Percentiles rank a stretch among this genome's conserved stretches.
Evolutionary conservation across 1,140 invertebrate genomes (phyloP).

Genomic region (Elysia chlorotica): DNA sequence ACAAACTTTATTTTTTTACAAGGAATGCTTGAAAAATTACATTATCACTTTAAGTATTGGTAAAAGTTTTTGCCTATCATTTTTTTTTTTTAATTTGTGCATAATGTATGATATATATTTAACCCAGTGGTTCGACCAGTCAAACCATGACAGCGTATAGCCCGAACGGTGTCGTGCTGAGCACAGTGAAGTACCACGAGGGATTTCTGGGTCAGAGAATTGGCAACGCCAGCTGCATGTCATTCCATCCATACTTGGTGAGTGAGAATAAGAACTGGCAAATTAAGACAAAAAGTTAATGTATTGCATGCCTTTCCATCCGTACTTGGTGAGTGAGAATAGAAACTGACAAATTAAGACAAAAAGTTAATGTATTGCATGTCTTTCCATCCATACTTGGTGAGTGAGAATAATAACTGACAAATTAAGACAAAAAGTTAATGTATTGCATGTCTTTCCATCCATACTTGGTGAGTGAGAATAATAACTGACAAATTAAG

Average conservation of each 20-base stretch:
- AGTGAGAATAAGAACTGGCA: conserved; percentile 56
- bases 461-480: too few species aligned
- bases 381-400: too few species aligned
- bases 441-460: too few species aligned
- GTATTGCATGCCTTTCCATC: not conserved
- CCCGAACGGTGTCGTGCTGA: conserved; percentile 69
- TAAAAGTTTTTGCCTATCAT: too few species aligned
- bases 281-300: too few species aligned
- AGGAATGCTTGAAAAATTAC: too few species aligned
- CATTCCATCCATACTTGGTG: conserved; percentile 83
- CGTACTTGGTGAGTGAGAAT: not conserved
- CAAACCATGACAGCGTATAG: conserved; percentile 82
- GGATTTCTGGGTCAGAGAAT: conserved; percentile 89
- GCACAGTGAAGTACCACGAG: conserved; percentile 84
- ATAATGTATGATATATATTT: not conserved
- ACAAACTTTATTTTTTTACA: not conserved
- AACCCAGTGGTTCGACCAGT: conserved; percentile 77
- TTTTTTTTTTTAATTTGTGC: not conserved
- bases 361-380: too few species aligned
- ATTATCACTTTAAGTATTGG: too few species aligned
- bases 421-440: too few species aligned
- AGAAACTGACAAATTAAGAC: too few species aligned
- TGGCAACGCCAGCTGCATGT: conserved; percentile 81
- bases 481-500: too few species aligned
- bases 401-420: too few species aligned